Percentiles rank a stretch among this genome's conserved stretches.
phyloP scores from a whole-genome alignment of 2,888 invertebrate species.

The Lasioglossum lativentre region DNA sequence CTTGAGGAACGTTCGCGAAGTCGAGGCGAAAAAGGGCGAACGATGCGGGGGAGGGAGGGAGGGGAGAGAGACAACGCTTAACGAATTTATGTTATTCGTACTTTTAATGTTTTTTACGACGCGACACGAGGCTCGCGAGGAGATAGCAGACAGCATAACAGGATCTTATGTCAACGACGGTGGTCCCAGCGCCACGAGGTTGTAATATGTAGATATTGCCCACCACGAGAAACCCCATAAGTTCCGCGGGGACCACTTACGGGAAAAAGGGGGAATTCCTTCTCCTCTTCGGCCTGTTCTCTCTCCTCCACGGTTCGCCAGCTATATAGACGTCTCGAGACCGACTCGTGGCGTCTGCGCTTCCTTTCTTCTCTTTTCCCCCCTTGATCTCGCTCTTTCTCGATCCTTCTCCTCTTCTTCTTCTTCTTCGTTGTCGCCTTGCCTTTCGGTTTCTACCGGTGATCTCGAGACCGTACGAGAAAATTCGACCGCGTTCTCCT shows the following conservation, averaged over 20 bases:
- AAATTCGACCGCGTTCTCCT: conserved; percentile 13
- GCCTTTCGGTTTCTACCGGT: conserved; percentile 7
- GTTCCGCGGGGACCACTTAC: conserved; percentile 70
- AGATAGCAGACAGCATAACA: conserved; percentile 79
- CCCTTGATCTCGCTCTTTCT: background rate
- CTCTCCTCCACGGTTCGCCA: conserved; percentile 32
- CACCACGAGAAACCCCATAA: conserved; percentile 74
- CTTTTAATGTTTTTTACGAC: conserved; percentile 76
- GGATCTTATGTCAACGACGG: conserved; percentile 81
- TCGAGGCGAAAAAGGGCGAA: background rate
- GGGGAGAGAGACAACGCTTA: conserved; percentile 44
- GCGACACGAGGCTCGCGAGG: conserved; percentile 71
- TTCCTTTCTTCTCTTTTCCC: conserved; percentile 58
- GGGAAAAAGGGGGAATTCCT: conserved; percentile 69
- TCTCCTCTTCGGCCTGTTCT: conserved; percentile 23
- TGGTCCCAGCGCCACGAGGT: conserved; percentile 78
- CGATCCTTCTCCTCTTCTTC: background rate
- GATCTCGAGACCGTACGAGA: conserved; percentile 10
- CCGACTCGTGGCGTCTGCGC: conserved; percentile 68
- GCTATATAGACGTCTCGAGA: conserved; percentile 70
- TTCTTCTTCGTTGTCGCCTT: background rate
- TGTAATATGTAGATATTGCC: conserved; percentile 78
- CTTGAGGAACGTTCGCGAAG: conserved; percentile 7
- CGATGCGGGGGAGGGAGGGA: conserved; percentile 8
- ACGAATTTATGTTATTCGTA: conserved; percentile 75